Base-by-base conservation (phyloP, 2,888 invertebrate genomes). In the Eristalis tenax region DNA sequence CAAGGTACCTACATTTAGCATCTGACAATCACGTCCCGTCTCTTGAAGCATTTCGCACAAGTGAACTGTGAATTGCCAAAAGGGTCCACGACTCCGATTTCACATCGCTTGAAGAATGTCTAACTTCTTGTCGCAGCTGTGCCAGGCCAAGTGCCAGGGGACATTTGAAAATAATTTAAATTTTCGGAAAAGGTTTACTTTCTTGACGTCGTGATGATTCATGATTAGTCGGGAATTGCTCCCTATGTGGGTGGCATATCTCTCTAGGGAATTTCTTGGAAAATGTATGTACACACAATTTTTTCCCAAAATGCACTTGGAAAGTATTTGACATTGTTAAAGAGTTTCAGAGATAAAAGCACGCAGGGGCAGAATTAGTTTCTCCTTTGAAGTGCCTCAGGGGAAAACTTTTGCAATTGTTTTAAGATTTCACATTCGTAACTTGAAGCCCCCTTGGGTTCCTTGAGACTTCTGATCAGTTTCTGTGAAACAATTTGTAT, bases 81-180 rank as follows among this genome's bases (percentile, higher is more conserved):
- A 66, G 65, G 35, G 26, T 38, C 26, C 26, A 43, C 22, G 22
- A 61, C 40, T 32, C 59, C 15, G 15, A 66, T 66, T 66, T 65
- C n/a, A n/a, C n/a, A n/a, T n/a, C n/a, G n/a, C n/a, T n/a, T n/a
- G n/a, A n/a, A n/a, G n/a, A n/a, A n/a, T n/a, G n/a, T 73, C 10
- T 43, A 32, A 64, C 13, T 66, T 66, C 56, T 32, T 43, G 43
- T 59, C 66, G 59, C 18, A 4, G 28, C n/a, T n/a, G n/a, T n/a
- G n/a, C n/a, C n/a, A n/a, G n/a, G n/a, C 26, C 18, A 68, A 76
- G 59, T 43, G 59, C 59, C 57, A 43, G 28, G 38, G 59, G 66
- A 57, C 66, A 59, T 76, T 32, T 18, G 15, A 10, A 68, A 76
- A 66, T 43, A 59, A 66, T 59, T 75, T 75, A 59, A 66, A 59